phyloP scores from a whole-genome alignment of 2,888 invertebrate genomes.

The Eilema depressum region DNA sequence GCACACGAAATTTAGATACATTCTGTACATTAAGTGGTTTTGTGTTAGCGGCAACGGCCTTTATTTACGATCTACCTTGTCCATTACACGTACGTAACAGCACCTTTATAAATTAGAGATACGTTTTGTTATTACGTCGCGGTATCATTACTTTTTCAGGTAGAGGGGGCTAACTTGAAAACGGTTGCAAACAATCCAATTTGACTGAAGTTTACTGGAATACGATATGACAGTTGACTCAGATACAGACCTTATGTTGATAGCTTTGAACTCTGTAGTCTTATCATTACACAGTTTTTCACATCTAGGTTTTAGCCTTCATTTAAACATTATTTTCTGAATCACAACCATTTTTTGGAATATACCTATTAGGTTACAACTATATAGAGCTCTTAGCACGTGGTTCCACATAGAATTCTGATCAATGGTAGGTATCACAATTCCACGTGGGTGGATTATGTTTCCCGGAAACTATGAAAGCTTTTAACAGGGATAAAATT shows the following conservation, averaged over 20 bases:
- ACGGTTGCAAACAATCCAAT: constrained; percentile 38
- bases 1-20: background rate
- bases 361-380: too few species aligned
- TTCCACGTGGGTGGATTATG: too few species aligned
- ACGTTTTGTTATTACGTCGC: constrained; percentile 17
- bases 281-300: too few species aligned
- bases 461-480: too few species aligned
- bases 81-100: constrained; percentile 16
- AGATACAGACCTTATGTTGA: constrained; percentile 1
- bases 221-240: constrained; percentile 47
- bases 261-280: too few species aligned
- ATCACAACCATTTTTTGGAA: too few species aligned
- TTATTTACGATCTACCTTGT: constrained; percentile 13
- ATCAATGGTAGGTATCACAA: too few species aligned
- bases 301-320: too few species aligned
- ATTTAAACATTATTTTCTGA: too few species aligned
- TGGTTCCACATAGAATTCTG: too few species aligned
- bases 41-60: constrained; percentile 4
- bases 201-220: constrained; percentile 40
- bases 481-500: too few species aligned
- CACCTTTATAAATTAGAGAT: constrained; percentile 17
- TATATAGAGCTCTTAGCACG: too few species aligned
- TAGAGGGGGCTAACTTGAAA: constrained; percentile 28
- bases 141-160: constrained; percentile 23
- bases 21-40: constrained; percentile 13